Evolutionary conservation across 2,797 vertebrate genomes (phyloP).

Genomic region (Myripristis murdjan): DNA sequence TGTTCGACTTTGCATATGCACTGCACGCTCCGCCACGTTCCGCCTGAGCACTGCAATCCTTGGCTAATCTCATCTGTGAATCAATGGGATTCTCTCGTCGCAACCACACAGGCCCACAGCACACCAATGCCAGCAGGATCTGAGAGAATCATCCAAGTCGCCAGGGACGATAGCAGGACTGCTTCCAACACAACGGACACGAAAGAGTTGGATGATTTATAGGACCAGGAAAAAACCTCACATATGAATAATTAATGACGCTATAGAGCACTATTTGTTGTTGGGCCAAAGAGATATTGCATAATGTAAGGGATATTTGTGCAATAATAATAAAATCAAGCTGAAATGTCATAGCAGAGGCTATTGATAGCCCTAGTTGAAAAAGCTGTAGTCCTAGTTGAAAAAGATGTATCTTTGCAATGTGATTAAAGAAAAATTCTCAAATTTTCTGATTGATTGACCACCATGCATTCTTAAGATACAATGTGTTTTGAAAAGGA

Average conservation of each 20-base stretch:
- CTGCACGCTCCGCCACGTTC: conserved; percentile 1
- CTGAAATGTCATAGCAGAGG: too few relatives aligned
- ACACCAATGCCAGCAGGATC: conserved; percentile 24
- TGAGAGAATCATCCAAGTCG: conserved; percentile 19
- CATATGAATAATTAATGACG: conserved; percentile 21
- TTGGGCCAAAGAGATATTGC: background rate
- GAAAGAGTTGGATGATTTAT: conserved; percentile 11
- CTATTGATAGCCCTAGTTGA: too few relatives aligned
- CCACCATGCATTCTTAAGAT: too few relatives aligned
- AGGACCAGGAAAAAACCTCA: conserved; percentile 8
- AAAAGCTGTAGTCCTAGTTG: too few relatives aligned
- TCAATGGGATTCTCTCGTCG: conserved; percentile 32
- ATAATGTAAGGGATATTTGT: conserved; percentile 7
- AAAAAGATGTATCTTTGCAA: too few relatives aligned
- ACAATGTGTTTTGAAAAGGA: too few relatives aligned
- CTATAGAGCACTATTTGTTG: background rate
- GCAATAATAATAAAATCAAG: background rate
- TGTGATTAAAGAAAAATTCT: too few relatives aligned
- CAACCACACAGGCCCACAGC: conserved; percentile 14
- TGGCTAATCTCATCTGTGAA: conserved; percentile 51
- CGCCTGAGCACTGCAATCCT: conserved; percentile 24
- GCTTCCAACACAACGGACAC: conserved; percentile 13
- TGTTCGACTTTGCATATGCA: conserved; percentile 21
- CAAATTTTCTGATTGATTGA: too few relatives aligned
- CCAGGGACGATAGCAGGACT: conserved; percentile 10